Conservation (phyloP, 2,888 invertebrate species). For the Xylocampa areola region DNA sequence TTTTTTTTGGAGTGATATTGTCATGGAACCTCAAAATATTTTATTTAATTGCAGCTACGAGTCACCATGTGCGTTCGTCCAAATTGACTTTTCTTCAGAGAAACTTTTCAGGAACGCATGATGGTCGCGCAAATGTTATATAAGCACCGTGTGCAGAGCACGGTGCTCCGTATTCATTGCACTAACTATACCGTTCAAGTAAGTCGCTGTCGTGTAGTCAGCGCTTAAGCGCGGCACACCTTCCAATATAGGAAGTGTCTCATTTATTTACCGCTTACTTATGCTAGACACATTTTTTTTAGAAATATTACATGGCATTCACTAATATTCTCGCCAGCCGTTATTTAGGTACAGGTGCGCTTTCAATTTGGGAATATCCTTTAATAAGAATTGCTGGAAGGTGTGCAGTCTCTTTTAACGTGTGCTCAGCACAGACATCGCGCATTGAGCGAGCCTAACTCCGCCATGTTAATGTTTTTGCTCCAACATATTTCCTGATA, state of each 20-base stretch:
- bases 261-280: too few relatives aligned
- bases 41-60: conserved; percentile 23
- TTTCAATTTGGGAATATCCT: too few relatives aligned
- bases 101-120: conserved; percentile 6
- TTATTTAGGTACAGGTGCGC: too few relatives aligned
- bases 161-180: neutral
- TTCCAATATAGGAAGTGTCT: neutral
- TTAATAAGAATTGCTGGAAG: too few relatives aligned
- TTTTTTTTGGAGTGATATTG: neutral
- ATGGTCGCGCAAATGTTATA: neutral
- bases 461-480: too few relatives aligned
- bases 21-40: neutral
- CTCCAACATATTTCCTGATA: too few relatives aligned
- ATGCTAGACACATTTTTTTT: too few relatives aligned
- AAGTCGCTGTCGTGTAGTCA: conserved; percentile 14
- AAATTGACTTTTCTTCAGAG: conserved; percentile 16
- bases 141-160: neutral
- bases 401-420: neutral
- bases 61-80: neutral
- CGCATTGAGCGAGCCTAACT: too few relatives aligned
- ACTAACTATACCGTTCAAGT: conserved; percentile 10
- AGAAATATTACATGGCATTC: too few relatives aligned
- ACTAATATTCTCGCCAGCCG: too few relatives aligned
- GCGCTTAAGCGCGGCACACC: neutral
- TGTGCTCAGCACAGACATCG: neutral